Base-by-base conservation (phyloP, 2,797 vertebrate species). In the Enteromius trimaculatus region DNA sequence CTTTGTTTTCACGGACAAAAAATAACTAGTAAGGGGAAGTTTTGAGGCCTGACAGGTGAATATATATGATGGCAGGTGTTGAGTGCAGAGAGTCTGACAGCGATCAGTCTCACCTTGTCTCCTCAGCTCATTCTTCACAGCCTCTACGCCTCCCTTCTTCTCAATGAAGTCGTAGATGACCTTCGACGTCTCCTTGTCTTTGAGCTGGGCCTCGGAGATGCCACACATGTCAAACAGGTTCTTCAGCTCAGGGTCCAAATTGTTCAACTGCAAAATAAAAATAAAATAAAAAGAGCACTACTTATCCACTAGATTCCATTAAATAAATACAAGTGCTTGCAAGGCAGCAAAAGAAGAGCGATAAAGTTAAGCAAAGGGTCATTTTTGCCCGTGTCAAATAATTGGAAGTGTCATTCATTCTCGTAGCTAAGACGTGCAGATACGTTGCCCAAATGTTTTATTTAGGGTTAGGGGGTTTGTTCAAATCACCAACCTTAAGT, bases 91-190 rank as follows among this genome's bases (percentile, higher is more conserved):
- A 26, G 6, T 49, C 3, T 60, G 65, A 42, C 17, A 51, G 85
- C 6, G 65, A 34, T 85, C 13, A 68, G 21, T 88, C 94, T 93
- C 92, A 99, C 98, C 97, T 95, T 99, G 97, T 89, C 98, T 95
- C 88, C 97, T 95, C 72, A 99, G 93, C 86, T 99, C 98, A 87
- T 97, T 98, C 94, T 99, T 99, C 55, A 99, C 96, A 1, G 98
- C 98, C 94, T 99, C 97, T 77, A 99, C 96, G 0, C 98, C 98
- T 86, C 98, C 98, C 82, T 97, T 98, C 94, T 99, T 98, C 92
- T 99, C 97, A 87, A 99, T 99, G 93, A 99, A 98, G 94, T 99
- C 98, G 88, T 99, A 99, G 92, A 99, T 99, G 92, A 96, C 97
- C 94, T 97, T 99, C 70, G 98, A 99, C 13, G 98, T 99, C 95